These are phyloP conservation scores for Hypothenemus hampei DNA, from an alignment of 1,140 invertebrate species.

Conservation along the genomic window DNA sequence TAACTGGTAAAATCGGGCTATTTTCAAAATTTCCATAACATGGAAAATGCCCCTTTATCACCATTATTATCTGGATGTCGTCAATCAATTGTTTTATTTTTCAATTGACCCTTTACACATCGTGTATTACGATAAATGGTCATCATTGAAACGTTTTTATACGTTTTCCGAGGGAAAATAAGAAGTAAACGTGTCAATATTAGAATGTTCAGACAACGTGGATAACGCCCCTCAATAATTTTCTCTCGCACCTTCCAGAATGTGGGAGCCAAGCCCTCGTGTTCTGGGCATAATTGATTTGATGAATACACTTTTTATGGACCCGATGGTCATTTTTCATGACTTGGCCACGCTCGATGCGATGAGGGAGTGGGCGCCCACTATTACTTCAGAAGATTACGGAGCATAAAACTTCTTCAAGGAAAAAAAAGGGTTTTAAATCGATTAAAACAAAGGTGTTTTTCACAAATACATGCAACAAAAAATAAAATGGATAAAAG, in stretches of 20 bases:
- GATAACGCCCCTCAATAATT: not conserved
- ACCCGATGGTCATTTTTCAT: slow-evolving; percentile 16
- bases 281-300: slow-evolving; percentile 24
- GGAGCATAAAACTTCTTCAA: slow-evolving; percentile 9
- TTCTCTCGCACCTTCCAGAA: slow-evolving; percentile 2
- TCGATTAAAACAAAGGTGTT: slow-evolving; percentile 1
- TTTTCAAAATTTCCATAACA: not conserved
- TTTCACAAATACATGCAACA: not conserved
- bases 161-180: not conserved
- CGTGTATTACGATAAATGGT: not conserved
- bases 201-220: not conserved
- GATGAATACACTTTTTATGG: slow-evolving; percentile 18
- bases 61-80: not conserved
- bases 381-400: slow-evolving; percentile 14
- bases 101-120: not conserved
- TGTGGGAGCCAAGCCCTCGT: slow-evolving; percentile 10
- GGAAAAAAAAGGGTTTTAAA: slow-evolving; percentile 3
- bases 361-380: slow-evolving; percentile 14
- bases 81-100: not conserved
- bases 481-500: not conserved
- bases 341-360: slow-evolving; percentile 13
- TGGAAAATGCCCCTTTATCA: not conserved
- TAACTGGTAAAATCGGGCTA: not conserved
- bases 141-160: not conserved
- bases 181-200: not conserved